These are phyloP conservation scores for Iguana delicatissima DNA, from an alignment of 2,797 vertebrate genomes.

Conservation along the genomic window DNA sequence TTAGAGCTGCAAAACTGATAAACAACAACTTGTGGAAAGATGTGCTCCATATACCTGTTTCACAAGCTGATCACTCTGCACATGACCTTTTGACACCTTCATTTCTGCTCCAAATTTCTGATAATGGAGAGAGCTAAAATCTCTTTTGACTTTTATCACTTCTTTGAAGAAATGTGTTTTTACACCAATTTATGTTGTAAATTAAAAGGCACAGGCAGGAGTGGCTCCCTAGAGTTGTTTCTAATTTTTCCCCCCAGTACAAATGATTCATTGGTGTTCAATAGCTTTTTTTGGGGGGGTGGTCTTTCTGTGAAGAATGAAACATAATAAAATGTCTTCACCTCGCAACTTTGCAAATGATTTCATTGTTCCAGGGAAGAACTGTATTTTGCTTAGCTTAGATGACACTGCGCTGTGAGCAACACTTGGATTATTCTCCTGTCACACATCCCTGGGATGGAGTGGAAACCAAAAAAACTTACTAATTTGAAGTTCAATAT, in stretches of 20 bases:
- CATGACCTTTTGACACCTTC: conserved; percentile 46
- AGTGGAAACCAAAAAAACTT: conserved; percentile 63
- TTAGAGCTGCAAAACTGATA: not conserved
- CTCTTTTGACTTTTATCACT: conserved; percentile 34
- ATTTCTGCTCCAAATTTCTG: conserved; percentile 47
- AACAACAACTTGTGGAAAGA: not conserved
- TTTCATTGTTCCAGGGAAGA: conserved; percentile 66
- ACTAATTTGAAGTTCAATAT: conserved; percentile 61
- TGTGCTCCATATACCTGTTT: not conserved
- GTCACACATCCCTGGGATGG: conserved; percentile 56
- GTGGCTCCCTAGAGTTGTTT: conserved; percentile 53
- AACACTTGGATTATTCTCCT: conserved; percentile 59
- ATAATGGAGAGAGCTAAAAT: conserved; percentile 29
- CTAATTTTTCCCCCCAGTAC: conserved; percentile 61
- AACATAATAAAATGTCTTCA: conserved; percentile 69
- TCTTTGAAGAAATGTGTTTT: conserved; percentile 58
- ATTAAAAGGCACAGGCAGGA: conserved; percentile 71
- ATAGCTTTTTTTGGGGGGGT: conserved; percentile 47
- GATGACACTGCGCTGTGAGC: conserved; percentile 52
- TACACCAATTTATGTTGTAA: conserved; percentile 64
- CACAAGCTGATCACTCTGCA: not conserved
- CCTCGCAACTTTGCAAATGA: conserved; percentile 51
- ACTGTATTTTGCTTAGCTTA: conserved; percentile 68
- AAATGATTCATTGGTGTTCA: conserved; percentile 54
- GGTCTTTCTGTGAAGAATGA: conserved; percentile 61